Percentiles rank a stretch among this genome's conserved stretches.
phyloP scores from a whole-genome alignment of 2,797 vertebrate genomes.

The Gymnocypris eckloni region DNA sequence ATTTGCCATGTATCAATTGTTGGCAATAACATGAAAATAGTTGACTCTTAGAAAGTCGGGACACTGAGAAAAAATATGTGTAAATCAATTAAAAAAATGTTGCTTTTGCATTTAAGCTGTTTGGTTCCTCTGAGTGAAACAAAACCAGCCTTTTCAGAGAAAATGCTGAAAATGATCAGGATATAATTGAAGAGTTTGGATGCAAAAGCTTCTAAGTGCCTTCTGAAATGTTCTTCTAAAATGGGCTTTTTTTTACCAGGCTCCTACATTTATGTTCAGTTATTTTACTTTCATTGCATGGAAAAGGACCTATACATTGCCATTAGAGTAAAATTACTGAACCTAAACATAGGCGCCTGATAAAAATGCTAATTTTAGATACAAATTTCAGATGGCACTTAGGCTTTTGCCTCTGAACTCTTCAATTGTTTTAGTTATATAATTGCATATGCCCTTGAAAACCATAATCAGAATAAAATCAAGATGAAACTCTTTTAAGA shows the following conservation, averaged over 20 bases:
- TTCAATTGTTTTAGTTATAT: not conserved
- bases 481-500: not conserved
- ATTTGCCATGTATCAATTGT: not conserved
- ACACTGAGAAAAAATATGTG: not conserved
- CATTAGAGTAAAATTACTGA: too few relatives aligned
- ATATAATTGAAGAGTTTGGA: too few relatives aligned
- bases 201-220: too few relatives aligned
- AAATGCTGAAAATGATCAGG: not conserved
- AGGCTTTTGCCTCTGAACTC: too few relatives aligned
- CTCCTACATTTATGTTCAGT: too few relatives aligned
- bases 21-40: not conserved
- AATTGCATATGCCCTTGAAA: not conserved
- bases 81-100: not conserved
- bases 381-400: too few relatives aligned
- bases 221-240: too few relatives aligned
- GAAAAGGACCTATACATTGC: too few relatives aligned
- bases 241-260: too few relatives aligned
- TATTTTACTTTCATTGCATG: too few relatives aligned
- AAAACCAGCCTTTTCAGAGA: not conserved
- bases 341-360: too few relatives aligned
- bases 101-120: not conserved
- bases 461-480: slow-evolving; percentile 22
- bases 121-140: not conserved
- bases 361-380: too few relatives aligned
- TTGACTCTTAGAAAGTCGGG: not conserved